A percentile compares a stretch with the other conserved stretches of the same genome.
Evolutionary conservation across 1,140 invertebrate species (phyloP).

Genomic region (Rhynchophorus ferrugineus): DNA sequence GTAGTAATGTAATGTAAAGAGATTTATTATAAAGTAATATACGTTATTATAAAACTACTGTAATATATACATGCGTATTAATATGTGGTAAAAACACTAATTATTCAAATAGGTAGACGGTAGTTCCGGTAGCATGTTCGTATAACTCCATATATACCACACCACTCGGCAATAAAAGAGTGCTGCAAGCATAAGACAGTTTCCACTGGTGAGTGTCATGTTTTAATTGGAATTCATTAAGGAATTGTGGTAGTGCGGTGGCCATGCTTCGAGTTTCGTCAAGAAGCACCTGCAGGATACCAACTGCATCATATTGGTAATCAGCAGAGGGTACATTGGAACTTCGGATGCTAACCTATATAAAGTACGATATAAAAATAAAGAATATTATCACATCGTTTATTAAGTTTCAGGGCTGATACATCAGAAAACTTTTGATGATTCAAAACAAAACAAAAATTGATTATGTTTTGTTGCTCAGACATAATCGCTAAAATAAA

Average conservation of each 20-base stretch:
- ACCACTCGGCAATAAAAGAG: background rate
- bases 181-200: background rate
- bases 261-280: background rate
- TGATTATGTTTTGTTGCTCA: too few species aligned
- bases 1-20: too few species aligned
- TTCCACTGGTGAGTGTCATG: background rate
- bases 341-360: background rate
- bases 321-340: background rate
- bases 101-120: background rate
- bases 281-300: background rate
- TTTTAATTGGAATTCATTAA: background rate
- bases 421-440: too few species aligned
- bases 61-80: too few species aligned
- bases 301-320: conserved; percentile 1
- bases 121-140: background rate
- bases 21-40: too few species aligned
- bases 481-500: too few species aligned
- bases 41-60: too few species aligned
- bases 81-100: too few species aligned
- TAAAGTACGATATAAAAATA: too few species aligned
- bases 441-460: too few species aligned
- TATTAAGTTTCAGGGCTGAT: too few species aligned
- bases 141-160: background rate
- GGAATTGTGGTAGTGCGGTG: background rate
- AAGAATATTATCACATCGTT: too few species aligned